Conservation (phyloP, 2,888 invertebrate species). For the Ochropleura plecta region DNA sequence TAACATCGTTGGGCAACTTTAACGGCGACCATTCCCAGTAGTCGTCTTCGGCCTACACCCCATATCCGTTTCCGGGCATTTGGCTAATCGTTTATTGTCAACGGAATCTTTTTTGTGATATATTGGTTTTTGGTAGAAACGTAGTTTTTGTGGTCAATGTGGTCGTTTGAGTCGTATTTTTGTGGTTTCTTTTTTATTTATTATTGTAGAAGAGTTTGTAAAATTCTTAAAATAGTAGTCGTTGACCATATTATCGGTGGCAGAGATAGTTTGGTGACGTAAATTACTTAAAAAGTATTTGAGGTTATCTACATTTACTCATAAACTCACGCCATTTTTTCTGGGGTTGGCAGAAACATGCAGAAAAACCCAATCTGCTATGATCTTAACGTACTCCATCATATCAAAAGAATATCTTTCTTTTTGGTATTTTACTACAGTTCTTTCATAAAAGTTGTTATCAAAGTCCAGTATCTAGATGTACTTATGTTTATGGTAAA, state of each 20-base stretch:
- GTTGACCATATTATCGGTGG: not conserved
- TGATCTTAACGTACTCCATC: no score
- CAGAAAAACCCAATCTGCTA: no score
- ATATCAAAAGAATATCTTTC: not conserved
- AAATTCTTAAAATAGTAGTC: not conserved
- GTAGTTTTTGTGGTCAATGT: slow-evolving; percentile 32
- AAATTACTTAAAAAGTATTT: not conserved
- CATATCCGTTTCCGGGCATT: slow-evolving; percentile 71
- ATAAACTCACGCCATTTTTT: not conserved
- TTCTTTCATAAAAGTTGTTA: not conserved
- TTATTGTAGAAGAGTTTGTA: not conserved
- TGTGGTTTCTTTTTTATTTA: slow-evolving; percentile 3
- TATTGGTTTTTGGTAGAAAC: slow-evolving; percentile 27
- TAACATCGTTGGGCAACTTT: slow-evolving; percentile 73
- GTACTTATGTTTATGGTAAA: not conserved
- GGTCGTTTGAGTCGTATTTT: slow-evolving; percentile 11
- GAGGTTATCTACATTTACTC: not conserved
- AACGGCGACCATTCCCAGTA: slow-evolving; percentile 70
- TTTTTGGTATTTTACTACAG: not conserved
- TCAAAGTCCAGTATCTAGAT: not conserved
- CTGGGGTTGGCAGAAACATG: no score
- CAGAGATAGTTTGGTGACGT: no score
- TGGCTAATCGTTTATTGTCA: slow-evolving; percentile 76
- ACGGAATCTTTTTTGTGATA: slow-evolving; percentile 59
- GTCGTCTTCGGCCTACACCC: slow-evolving; percentile 67